Evolutionary conservation across 2,797 vertebrate genomes (phyloP).

Genomic region (Sarcophilus harrisii): DNA sequence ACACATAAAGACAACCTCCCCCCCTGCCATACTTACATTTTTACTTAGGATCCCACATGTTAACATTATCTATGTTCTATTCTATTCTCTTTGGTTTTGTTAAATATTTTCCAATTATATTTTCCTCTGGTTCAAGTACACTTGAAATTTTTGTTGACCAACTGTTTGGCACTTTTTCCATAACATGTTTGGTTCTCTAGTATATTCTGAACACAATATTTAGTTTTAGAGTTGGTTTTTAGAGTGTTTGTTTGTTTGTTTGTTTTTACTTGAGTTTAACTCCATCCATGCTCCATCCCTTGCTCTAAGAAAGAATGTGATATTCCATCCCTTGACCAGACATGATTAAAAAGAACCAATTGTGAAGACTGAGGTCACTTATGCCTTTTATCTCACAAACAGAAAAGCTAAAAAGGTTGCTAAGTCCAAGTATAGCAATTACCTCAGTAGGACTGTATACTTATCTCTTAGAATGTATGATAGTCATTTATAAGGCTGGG

Average conservation of each 20-base stretch:
- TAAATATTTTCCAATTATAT: not conserved
- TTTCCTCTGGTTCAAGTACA: not conserved
- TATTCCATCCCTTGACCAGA: slow-evolving; percentile 21
- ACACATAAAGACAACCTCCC: not conserved
- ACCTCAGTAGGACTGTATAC: not conserved
- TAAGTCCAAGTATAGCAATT: not conserved
- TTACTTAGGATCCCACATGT: not conserved
- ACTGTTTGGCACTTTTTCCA: not conserved
- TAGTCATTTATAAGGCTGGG: not conserved
- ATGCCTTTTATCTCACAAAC: not conserved
- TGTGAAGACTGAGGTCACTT: not conserved
- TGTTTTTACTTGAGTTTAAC: too few species aligned
- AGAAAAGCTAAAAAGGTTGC: not conserved
- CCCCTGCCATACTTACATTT: too few species aligned
- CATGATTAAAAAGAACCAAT: not conserved
- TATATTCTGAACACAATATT: slow-evolving; percentile 43
- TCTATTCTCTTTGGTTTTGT: not conserved
- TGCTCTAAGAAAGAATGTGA: slow-evolving; percentile 30
- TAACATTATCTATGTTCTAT: not conserved
- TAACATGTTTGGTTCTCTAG: slow-evolving; percentile 2
- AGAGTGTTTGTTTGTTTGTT: not conserved
- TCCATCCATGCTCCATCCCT: slow-evolving; percentile 24
- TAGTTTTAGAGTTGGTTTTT: not conserved
- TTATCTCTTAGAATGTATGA: not conserved
- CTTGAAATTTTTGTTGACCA: not conserved